Evolutionary conservation across 2,888 invertebrate genomes (phyloP).

Genomic region (Dermolepida albohirtum): DNA sequence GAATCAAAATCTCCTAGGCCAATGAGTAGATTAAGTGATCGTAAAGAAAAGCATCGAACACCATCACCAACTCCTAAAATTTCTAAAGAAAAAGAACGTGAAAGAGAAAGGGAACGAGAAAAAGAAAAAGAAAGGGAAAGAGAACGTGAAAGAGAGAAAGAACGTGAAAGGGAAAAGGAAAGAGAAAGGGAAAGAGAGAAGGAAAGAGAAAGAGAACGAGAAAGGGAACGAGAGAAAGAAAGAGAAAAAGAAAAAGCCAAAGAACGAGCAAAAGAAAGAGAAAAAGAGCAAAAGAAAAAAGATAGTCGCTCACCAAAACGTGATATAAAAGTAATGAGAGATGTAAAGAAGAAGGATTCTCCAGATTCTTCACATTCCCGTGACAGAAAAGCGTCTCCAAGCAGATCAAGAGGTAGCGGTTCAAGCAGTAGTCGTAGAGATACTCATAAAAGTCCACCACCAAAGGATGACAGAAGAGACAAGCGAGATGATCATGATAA

Average conservation of each 20-base stretch:
- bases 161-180: conserved; percentile 62
- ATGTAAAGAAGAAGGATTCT: conserved; percentile 61
- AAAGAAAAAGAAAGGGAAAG: conserved; percentile 63
- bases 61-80: conserved; percentile 62
- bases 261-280: conserved; percentile 57
- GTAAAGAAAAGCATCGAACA: conserved; percentile 62
- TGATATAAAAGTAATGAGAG: conserved; percentile 54
- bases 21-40: conserved; percentile 50
- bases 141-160: conserved; percentile 61
- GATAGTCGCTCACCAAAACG: conserved; percentile 61
- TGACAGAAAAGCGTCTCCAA: conserved; percentile 56
- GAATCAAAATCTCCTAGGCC: conserved; percentile 61
- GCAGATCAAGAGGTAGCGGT: conserved; percentile 55
- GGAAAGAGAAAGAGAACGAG: conserved; percentile 68
- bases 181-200: conserved; percentile 67
- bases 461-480: conserved; percentile 65
- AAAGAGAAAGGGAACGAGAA: conserved; percentile 64
- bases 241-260: conserved; percentile 57
- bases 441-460: conserved; percentile 60
- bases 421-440: conserved; percentile 54
- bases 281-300: conserved; percentile 63
- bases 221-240: conserved; percentile 60
- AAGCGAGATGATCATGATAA: conserved; percentile 62
- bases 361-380: conserved; percentile 63
- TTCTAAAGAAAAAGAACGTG: conserved; percentile 55